These are phyloP conservation scores for Apotomis capreana DNA, from an alignment of 2,888 invertebrate species.

Conservation along the genomic window DNA sequence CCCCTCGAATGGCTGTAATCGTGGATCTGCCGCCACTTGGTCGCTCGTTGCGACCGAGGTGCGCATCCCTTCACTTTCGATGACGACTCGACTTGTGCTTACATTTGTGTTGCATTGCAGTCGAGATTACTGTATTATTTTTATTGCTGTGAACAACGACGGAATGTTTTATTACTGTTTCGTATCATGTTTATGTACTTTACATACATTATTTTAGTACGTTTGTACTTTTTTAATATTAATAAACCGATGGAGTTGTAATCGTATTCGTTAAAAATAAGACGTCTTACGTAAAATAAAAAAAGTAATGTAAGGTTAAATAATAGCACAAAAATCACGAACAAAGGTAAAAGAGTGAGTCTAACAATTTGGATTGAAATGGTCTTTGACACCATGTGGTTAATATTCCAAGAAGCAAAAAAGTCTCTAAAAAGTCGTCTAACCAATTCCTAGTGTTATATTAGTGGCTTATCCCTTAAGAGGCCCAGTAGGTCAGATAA, in stretches of 20 bases:
- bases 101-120: slow-evolving; percentile 5
- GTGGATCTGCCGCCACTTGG: slow-evolving; percentile 72
- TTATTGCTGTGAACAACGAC: neutral
- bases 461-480: slow-evolving; percentile 65
- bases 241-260: neutral
- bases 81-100: slow-evolving; percentile 47
- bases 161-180: neutral
- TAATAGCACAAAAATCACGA: too few species aligned
- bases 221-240: neutral
- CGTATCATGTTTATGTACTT: neutral
- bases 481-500: slow-evolving; percentile 83
- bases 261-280: neutral
- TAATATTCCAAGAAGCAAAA: neutral
- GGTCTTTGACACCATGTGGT: neutral
- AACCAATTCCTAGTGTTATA: slow-evolving; percentile 74
- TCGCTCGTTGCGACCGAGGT: slow-evolving; percentile 55
- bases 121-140: neutral
- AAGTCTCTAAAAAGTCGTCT: slow-evolving; percentile 46
- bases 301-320: too few species aligned
- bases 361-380: too few species aligned
- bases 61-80: slow-evolving; percentile 60
- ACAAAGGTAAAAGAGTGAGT: too few species aligned
- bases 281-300: too few species aligned
- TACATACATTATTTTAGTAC: neutral
- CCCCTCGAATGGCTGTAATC: slow-evolving; percentile 72